phyloP scores from a whole-genome alignment of 37 sponge, comb jelly and placozoan genomes.

The Lycopodina hypogea region DNA sequence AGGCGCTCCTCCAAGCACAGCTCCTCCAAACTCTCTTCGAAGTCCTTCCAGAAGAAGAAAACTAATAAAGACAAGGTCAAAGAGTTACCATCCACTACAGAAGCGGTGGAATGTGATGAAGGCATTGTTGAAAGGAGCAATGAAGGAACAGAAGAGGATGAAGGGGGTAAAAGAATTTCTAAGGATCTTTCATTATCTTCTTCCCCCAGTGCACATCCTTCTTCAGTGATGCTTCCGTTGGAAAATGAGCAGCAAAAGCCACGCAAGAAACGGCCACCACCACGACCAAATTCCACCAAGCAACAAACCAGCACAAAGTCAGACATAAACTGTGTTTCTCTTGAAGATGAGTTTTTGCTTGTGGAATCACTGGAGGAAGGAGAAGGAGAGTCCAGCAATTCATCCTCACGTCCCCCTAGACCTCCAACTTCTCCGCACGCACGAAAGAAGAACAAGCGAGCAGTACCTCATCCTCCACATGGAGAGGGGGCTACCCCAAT shows the following conservation, averaged over 20 bases:
- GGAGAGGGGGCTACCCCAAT: not conserved
- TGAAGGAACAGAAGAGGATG: not conserved
- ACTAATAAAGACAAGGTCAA: slow-evolving; percentile 17
- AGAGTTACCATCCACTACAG: not conserved
- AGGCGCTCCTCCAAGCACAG: not conserved
- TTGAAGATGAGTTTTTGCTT: no score
- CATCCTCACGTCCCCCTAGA: not conserved
- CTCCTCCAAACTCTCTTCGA: not conserved
- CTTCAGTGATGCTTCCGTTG: not conserved
- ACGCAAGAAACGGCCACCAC: slow-evolving; percentile 6
- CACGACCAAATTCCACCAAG: not conserved
- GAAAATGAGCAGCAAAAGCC: not conserved
- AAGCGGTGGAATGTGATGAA: not conserved
- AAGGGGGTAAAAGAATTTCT: not conserved
- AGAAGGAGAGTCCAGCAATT: no score
- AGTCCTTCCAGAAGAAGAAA: slow-evolving; percentile 20
- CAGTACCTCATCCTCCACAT: not conserved
- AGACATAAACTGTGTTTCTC: no score
- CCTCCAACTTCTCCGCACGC: not conserved
- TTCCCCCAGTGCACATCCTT: not conserved
- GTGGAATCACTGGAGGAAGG: no score
- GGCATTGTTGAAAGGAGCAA: not conserved
- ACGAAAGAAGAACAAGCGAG: not conserved
- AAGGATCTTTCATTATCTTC: not conserved
- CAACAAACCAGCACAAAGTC: no score